These are phyloP conservation scores for Globia sparganii DNA, from an alignment of 2,888 invertebrate species.

Conservation along the genomic window DNA sequence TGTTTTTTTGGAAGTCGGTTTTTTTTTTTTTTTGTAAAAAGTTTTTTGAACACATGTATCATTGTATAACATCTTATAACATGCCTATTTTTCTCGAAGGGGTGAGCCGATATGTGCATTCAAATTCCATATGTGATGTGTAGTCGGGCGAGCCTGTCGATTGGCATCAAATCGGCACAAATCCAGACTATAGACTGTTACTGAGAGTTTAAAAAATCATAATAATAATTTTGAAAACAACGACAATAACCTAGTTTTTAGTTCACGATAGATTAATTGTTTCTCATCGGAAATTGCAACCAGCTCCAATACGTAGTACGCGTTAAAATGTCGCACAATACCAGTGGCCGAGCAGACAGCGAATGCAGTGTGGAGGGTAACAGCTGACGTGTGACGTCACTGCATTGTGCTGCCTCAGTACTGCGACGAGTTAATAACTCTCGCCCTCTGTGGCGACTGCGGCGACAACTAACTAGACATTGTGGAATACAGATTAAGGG, in stretches of 20 bases:
- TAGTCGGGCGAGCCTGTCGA: not conserved
- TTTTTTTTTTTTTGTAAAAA: no score
- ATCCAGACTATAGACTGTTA: no score
- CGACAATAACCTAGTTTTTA: not conserved
- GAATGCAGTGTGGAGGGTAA: not conserved
- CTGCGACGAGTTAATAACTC: slow-evolving; percentile 26
- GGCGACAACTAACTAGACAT: not conserved
- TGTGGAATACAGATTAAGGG: not conserved
- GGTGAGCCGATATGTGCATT: not conserved
- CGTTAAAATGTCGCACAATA: slow-evolving; percentile 22
- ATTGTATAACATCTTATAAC: not conserved
- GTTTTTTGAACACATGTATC: not conserved
- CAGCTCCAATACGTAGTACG: not conserved
- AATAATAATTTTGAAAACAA: not conserved
- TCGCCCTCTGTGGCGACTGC: not conserved
- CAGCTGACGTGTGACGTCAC: slow-evolving; percentile 44
- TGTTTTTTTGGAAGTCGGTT: no score
- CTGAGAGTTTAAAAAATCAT: not conserved
- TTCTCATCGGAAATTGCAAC: slow-evolving; percentile 1
- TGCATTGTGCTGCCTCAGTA: slow-evolving; percentile 23
- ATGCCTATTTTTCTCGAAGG: not conserved
- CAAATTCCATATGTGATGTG: not conserved
- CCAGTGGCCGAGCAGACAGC: not conserved
- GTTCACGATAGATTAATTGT: not conserved
- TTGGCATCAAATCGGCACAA: not conserved